Percentiles rank a stretch among this genome's conserved stretches.
Conservation (phyloP, 2,888 invertebrate genomes). For the Cantharis flavilabris region DNA sequence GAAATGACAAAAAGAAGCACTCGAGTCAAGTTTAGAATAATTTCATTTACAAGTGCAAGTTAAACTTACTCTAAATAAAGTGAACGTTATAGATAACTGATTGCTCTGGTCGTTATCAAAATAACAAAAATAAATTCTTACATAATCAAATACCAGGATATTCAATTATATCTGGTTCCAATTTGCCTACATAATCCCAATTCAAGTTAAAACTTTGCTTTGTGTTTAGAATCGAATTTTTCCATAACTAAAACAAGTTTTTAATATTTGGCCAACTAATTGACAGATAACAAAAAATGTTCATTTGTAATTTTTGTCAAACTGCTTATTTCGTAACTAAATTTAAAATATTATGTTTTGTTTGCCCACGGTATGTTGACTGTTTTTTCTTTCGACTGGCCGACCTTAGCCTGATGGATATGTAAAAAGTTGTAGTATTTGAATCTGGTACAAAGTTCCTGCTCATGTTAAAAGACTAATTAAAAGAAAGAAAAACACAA, state of each 20-base stretch:
- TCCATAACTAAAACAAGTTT: neutral
- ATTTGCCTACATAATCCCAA: neutral
- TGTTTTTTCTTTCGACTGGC: no score
- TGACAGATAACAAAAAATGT: neutral
- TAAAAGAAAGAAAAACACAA: no score
- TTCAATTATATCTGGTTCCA: neutral
- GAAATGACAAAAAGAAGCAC: neutral
- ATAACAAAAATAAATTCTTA: neutral
- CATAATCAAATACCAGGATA: neutral
- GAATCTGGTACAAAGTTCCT: no score
- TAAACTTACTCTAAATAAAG: neutral
- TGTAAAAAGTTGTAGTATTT: no score
- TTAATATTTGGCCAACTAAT: neutral
- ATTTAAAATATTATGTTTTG: no score
- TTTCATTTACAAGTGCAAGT: neutral
- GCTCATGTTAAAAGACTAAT: no score
- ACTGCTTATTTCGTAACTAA: no score
- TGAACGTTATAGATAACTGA: neutral
- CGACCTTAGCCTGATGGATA: no score
- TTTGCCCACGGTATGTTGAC: no score
- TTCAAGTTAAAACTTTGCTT: neutral
- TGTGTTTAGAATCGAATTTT: neutral
- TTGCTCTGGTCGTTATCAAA: neutral
- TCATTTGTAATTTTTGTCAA: no score
- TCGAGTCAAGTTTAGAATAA: neutral